Evolutionary conservation across 2,113 vertebrate species (phyloP), one percentile per base, ranked within the genome.

Genomic region (Paracanthobrama guichenoti): DNA sequence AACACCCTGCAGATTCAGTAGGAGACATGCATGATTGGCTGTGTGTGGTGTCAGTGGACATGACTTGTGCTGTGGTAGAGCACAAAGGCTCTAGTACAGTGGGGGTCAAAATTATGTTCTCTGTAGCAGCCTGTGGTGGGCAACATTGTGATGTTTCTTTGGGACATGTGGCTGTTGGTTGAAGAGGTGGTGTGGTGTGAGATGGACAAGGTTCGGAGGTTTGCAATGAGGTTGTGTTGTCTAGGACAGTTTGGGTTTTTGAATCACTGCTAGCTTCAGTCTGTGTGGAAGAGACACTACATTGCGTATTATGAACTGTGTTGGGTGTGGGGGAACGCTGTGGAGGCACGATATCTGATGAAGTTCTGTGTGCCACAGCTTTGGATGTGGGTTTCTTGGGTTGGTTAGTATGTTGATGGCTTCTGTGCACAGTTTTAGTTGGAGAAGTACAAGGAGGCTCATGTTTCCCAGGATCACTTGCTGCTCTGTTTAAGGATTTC

Each of bases 391-490:
- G 10, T 53, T 82, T 39, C 79, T 69, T 71, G 6, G 35, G 14
- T 42, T 69, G 66, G 48, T 16, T 42, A 26, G 64, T 42, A 50
- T 42, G 18, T 55, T n/a, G 46, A 3, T 35, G 64, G 20, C 26
- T 55, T 55, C 22, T 57, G 46, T 69, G 28, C 31, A 66, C 42
- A 80, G 78, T 66, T 75, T 82, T 59, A 48, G 84, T 48, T 44
- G 74, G 72, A 7, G 73, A 84, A 39, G 44, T 91, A 92, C 87
- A 90, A 90, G 71, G 89, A 87, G 73, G 92, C 44, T 85, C 92
- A 78, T 92, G 90, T 77, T 93, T 94, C 28, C 93, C 93, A 11
- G 93, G 93, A 86, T 94, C 93, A 73, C 94, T 95, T 1, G 90
- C 88, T 48, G 93, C 89, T 86, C 91, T 39, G 12, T 88, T 91